Percentiles rank a stretch among this genome's conserved stretches.
Evolutionary conservation across 2,113 vertebrate genomes (phyloP).

Genomic region (Columba livia): DNA sequence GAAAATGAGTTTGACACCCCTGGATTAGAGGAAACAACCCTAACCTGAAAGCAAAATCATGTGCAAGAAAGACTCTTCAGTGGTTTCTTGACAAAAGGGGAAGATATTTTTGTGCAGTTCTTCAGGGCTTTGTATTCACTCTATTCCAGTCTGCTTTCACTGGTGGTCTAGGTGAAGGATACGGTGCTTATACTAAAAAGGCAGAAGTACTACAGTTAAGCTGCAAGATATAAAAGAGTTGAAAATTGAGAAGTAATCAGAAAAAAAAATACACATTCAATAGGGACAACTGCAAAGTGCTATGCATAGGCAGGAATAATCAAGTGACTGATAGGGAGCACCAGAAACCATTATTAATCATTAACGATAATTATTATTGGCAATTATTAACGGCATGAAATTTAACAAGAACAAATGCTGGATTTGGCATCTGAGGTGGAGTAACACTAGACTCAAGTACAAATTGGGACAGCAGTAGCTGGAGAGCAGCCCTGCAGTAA

Average conservation of each 20-base stretch:
- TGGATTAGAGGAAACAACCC: neutral
- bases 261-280: neutral
- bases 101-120: neutral
- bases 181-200: neutral
- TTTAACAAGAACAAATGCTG: neutral
- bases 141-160: neutral
- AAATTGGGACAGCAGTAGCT: neutral
- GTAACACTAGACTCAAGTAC: rapidly evolving
- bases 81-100: neutral
- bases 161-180: neutral
- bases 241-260: neutral
- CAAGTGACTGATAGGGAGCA: neutral
- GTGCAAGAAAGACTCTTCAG: neutral
- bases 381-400: neutral
- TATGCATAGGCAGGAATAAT: neutral
- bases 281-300: neutral
- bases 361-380: no score
- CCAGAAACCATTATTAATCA: neutral
- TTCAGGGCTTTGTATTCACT: neutral
- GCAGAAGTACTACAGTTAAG: neutral
- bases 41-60: neutral
- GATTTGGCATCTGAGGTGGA: neutral
- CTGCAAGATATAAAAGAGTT: neutral
- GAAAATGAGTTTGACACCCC: no score
- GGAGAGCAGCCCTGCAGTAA: neutral